Conservation (phyloP, 2,113 vertebrate species). For the Calidris pygmaea region DNA sequence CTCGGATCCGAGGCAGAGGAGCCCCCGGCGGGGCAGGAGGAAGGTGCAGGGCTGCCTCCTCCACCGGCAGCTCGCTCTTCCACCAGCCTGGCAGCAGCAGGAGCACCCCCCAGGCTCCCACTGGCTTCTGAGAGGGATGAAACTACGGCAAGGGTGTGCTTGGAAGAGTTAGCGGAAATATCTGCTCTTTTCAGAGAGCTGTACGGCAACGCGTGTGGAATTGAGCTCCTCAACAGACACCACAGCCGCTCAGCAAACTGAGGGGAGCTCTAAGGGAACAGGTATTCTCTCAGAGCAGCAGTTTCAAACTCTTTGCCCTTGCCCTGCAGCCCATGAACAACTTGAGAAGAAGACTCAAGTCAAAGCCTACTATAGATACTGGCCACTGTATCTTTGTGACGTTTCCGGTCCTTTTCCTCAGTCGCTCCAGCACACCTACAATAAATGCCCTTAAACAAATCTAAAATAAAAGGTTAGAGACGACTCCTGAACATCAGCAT, state of each 20-base stretch:
- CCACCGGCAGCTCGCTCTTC: not conserved
- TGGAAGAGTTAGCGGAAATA: not conserved
- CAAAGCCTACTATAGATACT: not conserved
- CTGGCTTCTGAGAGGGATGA: not conserved
- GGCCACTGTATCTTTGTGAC: too few relatives aligned
- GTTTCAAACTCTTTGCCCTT: not conserved
- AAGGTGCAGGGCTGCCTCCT: not conserved
- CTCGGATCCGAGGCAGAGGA: not conserved
- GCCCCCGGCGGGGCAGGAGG: fast-evolving
- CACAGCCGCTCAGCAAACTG: not conserved
- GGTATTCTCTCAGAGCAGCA: not conserved
- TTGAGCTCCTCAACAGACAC: not conserved
- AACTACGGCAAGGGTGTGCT: fast-evolving
- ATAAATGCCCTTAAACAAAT: not conserved
- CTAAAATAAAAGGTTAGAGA: not conserved
- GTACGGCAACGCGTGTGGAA: fast-evolving
- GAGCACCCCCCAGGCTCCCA: not conserved
- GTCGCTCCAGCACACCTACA: not conserved
- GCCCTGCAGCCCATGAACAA: not conserved
- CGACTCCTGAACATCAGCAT: not conserved
- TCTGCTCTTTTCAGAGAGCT: not conserved
- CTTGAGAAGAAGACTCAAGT: not conserved
- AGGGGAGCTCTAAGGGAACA: fast-evolving
- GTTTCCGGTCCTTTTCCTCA: not conserved
- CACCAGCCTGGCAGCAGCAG: fast-evolving